Percentiles rank a stretch among this genome's conserved stretches.
These are phyloP conservation scores for Acrossocheilus fasciatus DNA, from an alignment of 2,797 vertebrate species.

Conservation along the genomic window DNA sequence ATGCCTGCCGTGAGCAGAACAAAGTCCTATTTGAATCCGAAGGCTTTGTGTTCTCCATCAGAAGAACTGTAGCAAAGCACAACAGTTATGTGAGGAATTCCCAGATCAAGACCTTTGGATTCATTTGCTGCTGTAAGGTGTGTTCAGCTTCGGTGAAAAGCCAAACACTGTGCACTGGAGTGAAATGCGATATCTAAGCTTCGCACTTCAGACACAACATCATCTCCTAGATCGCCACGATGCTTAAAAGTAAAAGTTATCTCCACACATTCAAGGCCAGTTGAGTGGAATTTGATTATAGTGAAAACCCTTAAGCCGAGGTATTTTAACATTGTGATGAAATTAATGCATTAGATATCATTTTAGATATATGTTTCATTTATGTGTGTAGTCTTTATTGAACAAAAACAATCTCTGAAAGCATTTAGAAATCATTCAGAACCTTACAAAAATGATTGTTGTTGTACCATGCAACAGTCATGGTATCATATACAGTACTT, in stretches of 20 bases:
- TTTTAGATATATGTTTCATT: background rate
- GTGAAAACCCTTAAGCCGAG: background rate
- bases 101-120: constrained; percentile 68
- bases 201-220: constrained; percentile 68
- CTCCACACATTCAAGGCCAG: background rate
- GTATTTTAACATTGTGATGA: background rate
- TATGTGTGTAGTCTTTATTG: background rate
- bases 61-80: constrained; percentile 35
- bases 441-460: background rate
- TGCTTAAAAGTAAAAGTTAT: constrained; percentile 50
- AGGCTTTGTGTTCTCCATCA: constrained; percentile 17
- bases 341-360: background rate
- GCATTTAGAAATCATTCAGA: background rate
- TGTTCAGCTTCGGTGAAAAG: constrained; percentile 76
- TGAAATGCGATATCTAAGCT: constrained; percentile 76
- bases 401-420: background rate
- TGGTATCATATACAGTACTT: background rate
- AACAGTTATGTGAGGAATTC: constrained; percentile 58
- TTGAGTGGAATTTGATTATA: background rate
- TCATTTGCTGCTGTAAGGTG: constrained; percentile 70
- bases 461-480: background rate
- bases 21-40: background rate
- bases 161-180: constrained; percentile 64
- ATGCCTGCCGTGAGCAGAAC: background rate
- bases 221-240: constrained; percentile 43